phyloP scores from a whole-genome alignment of 92 coral and sea anemone genomes.

The Palythoa caribaeorum region DNA sequence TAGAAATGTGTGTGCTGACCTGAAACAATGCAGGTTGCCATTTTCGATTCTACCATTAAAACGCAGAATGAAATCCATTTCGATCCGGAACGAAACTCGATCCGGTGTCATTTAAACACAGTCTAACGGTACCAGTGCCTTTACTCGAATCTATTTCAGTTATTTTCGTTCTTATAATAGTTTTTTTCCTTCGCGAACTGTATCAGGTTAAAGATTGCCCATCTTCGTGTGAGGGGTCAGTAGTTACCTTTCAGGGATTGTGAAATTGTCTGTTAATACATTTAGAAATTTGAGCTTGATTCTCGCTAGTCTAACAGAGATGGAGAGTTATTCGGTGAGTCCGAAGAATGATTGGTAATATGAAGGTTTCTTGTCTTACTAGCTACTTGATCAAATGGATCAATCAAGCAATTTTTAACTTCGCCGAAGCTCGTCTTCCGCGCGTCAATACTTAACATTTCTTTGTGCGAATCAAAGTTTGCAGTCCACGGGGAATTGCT shows the following conservation, averaged over 20 bases:
- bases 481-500: slow-evolving; percentile 17
- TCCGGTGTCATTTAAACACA: too few relatives aligned
- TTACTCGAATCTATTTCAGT: too few relatives aligned
- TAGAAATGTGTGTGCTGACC: too few relatives aligned
- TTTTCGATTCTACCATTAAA: too few relatives aligned
- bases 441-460: not conserved
- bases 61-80: too few relatives aligned
- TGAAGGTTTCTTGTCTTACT: slow-evolving; percentile 17
- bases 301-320: slow-evolving; percentile 31
- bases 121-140: too few relatives aligned
- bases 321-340: not conserved
- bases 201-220: not conserved
- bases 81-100: too few relatives aligned
- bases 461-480: slow-evolving; percentile 22
- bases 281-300: not conserved
- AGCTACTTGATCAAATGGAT: slow-evolving; percentile 21
- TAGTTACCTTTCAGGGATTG: too few relatives aligned
- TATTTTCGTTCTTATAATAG: too few relatives aligned
- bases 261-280: not conserved
- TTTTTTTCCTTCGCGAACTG: not conserved
- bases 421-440: not conserved
- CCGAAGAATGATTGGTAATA: not conserved
- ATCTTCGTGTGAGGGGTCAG: too few relatives aligned
- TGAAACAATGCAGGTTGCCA: too few relatives aligned
- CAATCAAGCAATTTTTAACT: not conserved